phyloP scores from a whole-genome alignment of 2,888 invertebrate genomes.

The Temnothorax unifasciatus region DNA sequence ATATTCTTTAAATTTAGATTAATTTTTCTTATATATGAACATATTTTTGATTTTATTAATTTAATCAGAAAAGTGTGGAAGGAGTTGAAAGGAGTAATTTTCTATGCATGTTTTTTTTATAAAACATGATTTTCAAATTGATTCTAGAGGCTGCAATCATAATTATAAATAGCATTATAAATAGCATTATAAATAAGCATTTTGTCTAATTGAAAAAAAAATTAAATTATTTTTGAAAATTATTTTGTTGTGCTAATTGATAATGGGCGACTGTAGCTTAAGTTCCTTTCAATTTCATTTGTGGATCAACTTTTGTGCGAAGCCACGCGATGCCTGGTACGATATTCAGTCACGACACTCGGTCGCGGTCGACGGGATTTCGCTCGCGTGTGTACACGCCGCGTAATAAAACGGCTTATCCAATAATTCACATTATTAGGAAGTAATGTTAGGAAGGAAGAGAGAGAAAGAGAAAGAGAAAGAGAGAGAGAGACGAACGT shows the following conservation, averaged over 20 bases:
- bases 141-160: not conserved
- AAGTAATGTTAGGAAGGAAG: constrained; percentile 21
- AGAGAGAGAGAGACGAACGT: not conserved
- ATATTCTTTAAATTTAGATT: not conserved
- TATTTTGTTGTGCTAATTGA: constrained; percentile 10
- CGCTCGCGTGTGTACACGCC: constrained; percentile 35
- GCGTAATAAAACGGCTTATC: constrained; percentile 40
- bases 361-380: constrained; percentile 10
- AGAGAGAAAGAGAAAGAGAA: not conserved
- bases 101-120: not conserved
- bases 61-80: not conserved
- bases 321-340: constrained; percentile 54
- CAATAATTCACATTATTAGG: constrained; percentile 55
- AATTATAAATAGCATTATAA: no score
- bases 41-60: constrained; percentile 7
- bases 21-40: not conserved
- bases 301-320: constrained; percentile 6
- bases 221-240: not conserved
- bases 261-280: not conserved
- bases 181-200: not conserved
- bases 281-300: constrained; percentile 26
- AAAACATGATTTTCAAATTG: not conserved
- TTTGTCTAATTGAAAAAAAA: not conserved
- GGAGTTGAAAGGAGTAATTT: not conserved
- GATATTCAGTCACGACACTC: constrained; percentile 42